Conservation (phyloP, 2,888 invertebrate genomes). For the Carabus problematicus region DNA sequence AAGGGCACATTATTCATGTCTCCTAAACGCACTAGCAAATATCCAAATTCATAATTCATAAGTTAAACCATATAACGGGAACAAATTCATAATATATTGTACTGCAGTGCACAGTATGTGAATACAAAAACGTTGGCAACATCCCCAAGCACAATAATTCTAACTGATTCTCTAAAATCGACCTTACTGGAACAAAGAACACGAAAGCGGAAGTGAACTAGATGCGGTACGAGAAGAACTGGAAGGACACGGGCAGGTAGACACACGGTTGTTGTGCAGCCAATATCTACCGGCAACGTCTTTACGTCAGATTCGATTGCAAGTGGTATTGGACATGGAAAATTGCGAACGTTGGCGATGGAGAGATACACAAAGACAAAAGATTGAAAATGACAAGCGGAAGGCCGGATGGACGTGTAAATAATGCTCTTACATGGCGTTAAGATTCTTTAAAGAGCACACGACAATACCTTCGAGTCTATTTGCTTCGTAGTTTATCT, state of each 20-base stretch:
- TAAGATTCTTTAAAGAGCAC: constrained; percentile 21
- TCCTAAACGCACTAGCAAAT: too few species aligned
- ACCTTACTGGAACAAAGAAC: neutral
- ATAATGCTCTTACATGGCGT: constrained; percentile 34
- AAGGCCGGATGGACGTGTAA: constrained; percentile 21
- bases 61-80: constrained; percentile 7
- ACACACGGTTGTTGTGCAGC: neutral
- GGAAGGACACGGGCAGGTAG: neutral
- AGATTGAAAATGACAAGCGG: constrained; percentile 1
- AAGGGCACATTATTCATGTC: too few species aligned
- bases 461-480: constrained; percentile 20
- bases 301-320: constrained; percentile 30
- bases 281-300: constrained; percentile 18
- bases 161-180: constrained; percentile 20
- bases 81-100: constrained; percentile 26
- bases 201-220: neutral
- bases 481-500: constrained; percentile 28
- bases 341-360: constrained; percentile 3
- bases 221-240: neutral
- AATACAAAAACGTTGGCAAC: constrained; percentile 25
- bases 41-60: too few species aligned
- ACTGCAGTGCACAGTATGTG: constrained; percentile 7
- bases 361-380: constrained; percentile 9
- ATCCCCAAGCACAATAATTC: constrained; percentile 14
- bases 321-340: neutral